A percentile compares a stretch with the other conserved stretches of the same genome.
phyloP scores from a whole-genome alignment of 2,888 invertebrate species.

The Molanna angustata region DNA sequence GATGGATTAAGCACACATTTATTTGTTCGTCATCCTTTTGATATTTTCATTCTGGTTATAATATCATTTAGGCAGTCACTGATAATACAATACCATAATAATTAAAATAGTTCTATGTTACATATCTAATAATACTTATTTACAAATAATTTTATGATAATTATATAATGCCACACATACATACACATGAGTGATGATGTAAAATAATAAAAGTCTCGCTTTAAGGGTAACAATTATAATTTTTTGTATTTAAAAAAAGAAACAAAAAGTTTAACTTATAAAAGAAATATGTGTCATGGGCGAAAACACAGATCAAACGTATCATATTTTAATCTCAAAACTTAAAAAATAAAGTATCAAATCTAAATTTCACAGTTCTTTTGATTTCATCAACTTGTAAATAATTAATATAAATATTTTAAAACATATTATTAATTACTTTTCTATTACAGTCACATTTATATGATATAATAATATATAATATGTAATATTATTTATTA shows the following conservation, averaged over 20 bases:
- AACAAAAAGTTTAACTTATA: slow-evolving; percentile 16
- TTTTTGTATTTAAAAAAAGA: slow-evolving; percentile 21
- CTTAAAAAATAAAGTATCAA: slow-evolving; percentile 28
- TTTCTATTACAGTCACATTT: slow-evolving; percentile 29
- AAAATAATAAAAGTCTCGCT: slow-evolving; percentile 31
- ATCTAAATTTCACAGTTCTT: slow-evolving; percentile 30
- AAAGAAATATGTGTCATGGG: slow-evolving; percentile 21
- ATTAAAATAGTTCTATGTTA: slow-evolving; percentile 32
- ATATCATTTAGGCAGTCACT: slow-evolving; percentile 35
- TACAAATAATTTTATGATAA: slow-evolving; percentile 25
- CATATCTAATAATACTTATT: slow-evolving; percentile 31
- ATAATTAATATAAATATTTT: slow-evolving; percentile 23
- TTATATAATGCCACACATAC: slow-evolving; percentile 31
- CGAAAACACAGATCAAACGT: slow-evolving; percentile 24
- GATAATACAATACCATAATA: slow-evolving; percentile 32
- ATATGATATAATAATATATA: slow-evolving; percentile 22
- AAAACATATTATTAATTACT: slow-evolving; percentile 27
- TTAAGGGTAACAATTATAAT: slow-evolving; percentile 30
- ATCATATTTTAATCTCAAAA: slow-evolving; percentile 29
- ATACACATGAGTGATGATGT: slow-evolving; percentile 28
- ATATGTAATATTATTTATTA: slow-evolving; percentile 19
- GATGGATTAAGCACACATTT: slow-evolving; percentile 41
- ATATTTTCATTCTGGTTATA: slow-evolving; percentile 34
- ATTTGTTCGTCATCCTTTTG: slow-evolving; percentile 44
- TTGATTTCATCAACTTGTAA: slow-evolving; percentile 26